phyloP scores from a whole-genome alignment of 2,797 vertebrate species.

The Platalea minor region DNA sequence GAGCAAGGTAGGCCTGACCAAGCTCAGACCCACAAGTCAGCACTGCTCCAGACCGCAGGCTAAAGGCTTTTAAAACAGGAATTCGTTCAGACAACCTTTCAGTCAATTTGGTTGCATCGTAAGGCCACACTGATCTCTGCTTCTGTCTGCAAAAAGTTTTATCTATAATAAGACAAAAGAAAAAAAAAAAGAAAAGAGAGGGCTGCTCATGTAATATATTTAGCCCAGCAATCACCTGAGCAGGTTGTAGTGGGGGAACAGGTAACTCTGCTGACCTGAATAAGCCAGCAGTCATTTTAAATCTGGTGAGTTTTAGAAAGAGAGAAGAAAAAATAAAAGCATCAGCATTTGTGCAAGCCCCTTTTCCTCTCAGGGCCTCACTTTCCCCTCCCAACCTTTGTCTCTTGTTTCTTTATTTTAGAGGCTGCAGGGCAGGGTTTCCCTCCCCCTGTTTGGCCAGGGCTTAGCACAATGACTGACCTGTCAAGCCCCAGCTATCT shows the following conservation, averaged over 20 bases:
- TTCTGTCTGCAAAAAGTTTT: background rate
- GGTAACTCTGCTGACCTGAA: background rate
- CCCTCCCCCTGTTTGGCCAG: constrained; percentile 51
- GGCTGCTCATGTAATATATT: background rate
- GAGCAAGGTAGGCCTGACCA: background rate
- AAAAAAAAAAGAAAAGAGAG: background rate
- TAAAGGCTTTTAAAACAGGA: background rate
- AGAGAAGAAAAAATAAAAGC: background rate
- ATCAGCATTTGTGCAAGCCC: background rate
- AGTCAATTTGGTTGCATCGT: background rate
- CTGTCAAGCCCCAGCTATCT: background rate
- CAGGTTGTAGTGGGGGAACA: background rate
- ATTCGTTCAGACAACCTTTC: background rate
- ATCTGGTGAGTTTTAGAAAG: background rate
- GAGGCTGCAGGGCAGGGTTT: constrained; percentile 57
- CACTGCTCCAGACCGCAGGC: background rate
- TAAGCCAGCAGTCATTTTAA: background rate
- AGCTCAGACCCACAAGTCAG: background rate
- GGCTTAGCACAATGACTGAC: constrained; percentile 54
- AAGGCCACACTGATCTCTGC: background rate
- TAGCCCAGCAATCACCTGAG: background rate
- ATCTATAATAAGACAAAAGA: background rate
- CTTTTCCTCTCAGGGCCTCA: constrained; percentile 42
- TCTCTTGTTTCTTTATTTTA: constrained; percentile 52
- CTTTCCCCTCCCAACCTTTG: constrained; percentile 65